phyloP scores from a whole-genome alignment of 2,113 vertebrate species.

The Labrus mixtus region DNA sequence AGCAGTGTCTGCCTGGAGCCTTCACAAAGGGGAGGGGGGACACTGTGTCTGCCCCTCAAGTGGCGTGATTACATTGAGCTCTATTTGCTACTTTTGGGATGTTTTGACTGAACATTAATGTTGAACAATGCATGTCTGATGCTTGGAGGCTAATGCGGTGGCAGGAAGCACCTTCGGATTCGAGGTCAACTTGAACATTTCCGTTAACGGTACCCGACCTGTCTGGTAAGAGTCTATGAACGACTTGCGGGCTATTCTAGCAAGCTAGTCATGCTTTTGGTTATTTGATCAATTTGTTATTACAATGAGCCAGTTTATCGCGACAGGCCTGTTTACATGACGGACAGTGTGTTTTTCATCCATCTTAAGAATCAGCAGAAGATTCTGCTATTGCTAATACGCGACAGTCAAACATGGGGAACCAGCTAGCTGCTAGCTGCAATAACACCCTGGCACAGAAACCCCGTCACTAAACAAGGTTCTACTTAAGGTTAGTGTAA shows the following conservation, averaged over 20 bases:
- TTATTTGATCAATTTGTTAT: background rate
- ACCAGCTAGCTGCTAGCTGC: conserved; percentile 6
- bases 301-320: background rate
- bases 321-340: too few species aligned
- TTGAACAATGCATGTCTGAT: background rate
- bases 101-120: background rate
- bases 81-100: background rate
- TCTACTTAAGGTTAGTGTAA: background rate
- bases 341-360: background rate
- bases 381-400: background rate
- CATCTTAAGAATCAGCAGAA: background rate
- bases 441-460: background rate
- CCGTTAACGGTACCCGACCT: conserved; percentile 4
- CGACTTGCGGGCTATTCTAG: background rate
- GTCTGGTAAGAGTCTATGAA: conserved; percentile 11
- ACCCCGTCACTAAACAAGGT: background rate
- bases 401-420: background rate
- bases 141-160: background rate
- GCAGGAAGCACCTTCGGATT: background rate
- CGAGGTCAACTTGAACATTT: conserved; percentile 26
- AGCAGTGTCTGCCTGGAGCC: background rate
- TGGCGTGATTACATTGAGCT: background rate
- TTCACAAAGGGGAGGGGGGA: background rate
- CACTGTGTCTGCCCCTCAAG: background rate
- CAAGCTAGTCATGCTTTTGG: background rate